Percentiles rank a stretch among this genome's conserved stretches.
Conservation (phyloP, 2,113 vertebrate species). For the Cyrtonyx montezumae region DNA sequence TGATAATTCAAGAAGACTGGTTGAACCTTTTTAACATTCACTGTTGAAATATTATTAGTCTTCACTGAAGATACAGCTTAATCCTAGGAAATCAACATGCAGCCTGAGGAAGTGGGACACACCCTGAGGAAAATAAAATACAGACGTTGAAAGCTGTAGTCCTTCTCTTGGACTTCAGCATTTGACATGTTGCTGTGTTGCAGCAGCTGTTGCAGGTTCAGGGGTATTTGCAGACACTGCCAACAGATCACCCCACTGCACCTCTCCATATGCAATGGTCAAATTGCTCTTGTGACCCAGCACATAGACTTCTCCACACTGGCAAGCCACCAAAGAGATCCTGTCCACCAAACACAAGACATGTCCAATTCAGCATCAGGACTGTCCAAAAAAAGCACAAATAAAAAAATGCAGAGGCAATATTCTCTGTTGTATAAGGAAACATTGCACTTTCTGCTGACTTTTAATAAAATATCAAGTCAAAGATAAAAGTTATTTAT, state of each 20-base stretch:
- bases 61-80: neutral
- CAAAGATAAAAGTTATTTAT: neutral
- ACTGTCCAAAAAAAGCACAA: neutral
- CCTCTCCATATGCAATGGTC: neutral
- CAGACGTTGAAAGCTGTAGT: neutral
- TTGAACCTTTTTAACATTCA: neutral
- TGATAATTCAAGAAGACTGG: neutral
- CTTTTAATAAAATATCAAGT: neutral
- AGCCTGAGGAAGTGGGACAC: neutral
- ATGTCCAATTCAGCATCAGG: neutral
- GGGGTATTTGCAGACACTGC: neutral
- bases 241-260: neutral
- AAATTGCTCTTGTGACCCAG: conserved; percentile 34
- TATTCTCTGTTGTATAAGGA: neutral
- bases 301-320: conserved; percentile 8
- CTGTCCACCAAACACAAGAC: neutral
- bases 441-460: neutral
- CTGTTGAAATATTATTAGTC: neutral
- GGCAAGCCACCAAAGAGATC: neutral
- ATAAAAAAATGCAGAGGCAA: neutral
- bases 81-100: neutral
- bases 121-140: neutral
- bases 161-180: neutral
- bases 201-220: neutral
- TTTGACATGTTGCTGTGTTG: neutral